Conservation (phyloP, 2,888 invertebrate genomes). For the Ornithoptera priamus region DNA sequence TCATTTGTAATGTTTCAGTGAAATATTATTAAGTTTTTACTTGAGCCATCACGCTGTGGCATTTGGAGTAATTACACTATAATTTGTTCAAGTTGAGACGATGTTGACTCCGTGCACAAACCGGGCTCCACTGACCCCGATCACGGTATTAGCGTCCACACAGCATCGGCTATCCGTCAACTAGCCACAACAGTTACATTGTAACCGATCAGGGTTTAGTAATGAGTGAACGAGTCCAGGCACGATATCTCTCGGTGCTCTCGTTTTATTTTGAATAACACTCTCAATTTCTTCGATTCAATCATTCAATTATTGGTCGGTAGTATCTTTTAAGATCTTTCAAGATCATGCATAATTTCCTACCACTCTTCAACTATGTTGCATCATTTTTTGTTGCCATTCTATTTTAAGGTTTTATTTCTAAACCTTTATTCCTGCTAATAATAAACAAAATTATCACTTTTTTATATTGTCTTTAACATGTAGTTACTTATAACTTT, state of each 20-base stretch:
- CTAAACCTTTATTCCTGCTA: too few relatives aligned
- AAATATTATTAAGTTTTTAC: not conserved
- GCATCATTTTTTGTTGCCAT: too few relatives aligned
- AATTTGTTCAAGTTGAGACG: constrained; percentile 54
- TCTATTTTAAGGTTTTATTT: too few relatives aligned
- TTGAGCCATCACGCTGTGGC: constrained; percentile 35
- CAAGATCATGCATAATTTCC: too few relatives aligned
- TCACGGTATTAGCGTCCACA: constrained; percentile 56
- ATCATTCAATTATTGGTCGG: not conserved
- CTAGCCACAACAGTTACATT: constrained; percentile 47
- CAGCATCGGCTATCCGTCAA: constrained; percentile 48
- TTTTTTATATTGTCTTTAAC: too few relatives aligned
- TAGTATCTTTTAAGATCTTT: too few relatives aligned
- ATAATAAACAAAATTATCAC: too few relatives aligned
- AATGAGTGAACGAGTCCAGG: constrained; percentile 16
- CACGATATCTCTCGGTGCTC: constrained; percentile 34
- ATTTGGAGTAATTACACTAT: constrained; percentile 38
- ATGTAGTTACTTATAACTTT: too few relatives aligned
- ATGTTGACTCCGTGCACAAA: constrained; percentile 45
- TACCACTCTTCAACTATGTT: too few relatives aligned
- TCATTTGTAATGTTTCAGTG: not conserved
- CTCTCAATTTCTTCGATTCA: not conserved
- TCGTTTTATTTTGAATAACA: constrained; percentile 25
- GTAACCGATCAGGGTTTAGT: constrained; percentile 31
- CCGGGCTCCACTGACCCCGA: constrained; percentile 61